These are phyloP conservation scores for Phaethon lepturus DNA, from an alignment of 2,113 vertebrate species.

Conservation along the genomic window DNA sequence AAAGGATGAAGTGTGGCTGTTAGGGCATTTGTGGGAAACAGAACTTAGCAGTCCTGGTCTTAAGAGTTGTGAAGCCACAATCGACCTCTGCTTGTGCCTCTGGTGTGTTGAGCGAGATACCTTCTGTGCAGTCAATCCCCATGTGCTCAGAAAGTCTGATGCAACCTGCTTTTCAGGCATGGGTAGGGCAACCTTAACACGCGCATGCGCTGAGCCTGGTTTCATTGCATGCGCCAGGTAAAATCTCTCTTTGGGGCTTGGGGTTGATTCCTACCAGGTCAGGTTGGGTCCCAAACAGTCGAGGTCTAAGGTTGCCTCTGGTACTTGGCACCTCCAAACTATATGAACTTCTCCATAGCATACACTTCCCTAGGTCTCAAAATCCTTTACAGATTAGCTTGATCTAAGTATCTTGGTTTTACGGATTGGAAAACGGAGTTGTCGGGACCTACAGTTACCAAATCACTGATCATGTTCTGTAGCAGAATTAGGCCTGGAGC, in stretches of 20 bases:
- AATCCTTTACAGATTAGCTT: not conserved
- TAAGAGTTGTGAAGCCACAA: not conserved
- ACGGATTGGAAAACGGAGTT: not conserved
- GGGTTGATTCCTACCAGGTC: not conserved
- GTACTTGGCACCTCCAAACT: not conserved
- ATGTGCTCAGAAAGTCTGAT: rapidly evolving
- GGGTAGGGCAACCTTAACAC: not conserved
- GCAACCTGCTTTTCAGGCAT: not conserved
- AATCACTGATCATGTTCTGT: not conserved
- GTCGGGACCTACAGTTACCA: not conserved
- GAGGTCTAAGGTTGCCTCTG: not conserved
- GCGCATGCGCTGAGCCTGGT: rapidly evolving
- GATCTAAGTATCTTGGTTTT: not conserved
- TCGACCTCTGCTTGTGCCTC: not conserved
- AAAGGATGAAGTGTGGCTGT: not conserved
- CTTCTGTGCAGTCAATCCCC: not conserved
- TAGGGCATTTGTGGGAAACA: not conserved
- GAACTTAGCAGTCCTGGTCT: not conserved
- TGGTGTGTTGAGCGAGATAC: not conserved
- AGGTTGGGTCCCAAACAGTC: not conserved
- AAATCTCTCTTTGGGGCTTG: not conserved
- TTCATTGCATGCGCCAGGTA: rapidly evolving
- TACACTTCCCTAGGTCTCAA: not conserved
- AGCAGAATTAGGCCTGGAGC: not conserved
- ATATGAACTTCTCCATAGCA: not conserved